phyloP scores from a whole-genome alignment of 1,140 invertebrate species.

The Leptonema lineaticorne region DNA sequence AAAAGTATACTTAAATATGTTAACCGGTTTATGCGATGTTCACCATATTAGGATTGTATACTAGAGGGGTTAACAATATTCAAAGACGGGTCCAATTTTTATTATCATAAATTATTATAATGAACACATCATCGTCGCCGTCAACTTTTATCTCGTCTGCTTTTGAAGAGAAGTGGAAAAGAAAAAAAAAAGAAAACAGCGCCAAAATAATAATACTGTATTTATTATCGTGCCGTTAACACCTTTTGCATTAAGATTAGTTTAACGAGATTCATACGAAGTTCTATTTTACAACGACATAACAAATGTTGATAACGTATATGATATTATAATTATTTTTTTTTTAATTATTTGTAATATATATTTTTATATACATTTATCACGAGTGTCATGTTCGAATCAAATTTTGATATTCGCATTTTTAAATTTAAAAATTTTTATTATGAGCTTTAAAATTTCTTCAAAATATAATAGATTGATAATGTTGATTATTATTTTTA shows the following conservation, averaged over 20 bases:
- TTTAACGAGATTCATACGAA: no score
- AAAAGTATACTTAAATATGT: slow-evolving; percentile 27
- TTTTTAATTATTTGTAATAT: no score
- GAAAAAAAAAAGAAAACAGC: no score
- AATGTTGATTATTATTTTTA: not conserved
- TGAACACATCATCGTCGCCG: slow-evolving; percentile 17
- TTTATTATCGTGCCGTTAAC: slow-evolving; percentile 7
- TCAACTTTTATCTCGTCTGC: slow-evolving; percentile 11
- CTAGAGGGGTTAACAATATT: slow-evolving; percentile 13
- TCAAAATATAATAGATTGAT: not conserved
- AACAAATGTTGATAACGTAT: no score
- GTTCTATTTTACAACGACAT: no score
- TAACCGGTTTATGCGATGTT: slow-evolving; percentile 18
- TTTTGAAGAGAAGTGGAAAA: slow-evolving; percentile 1
- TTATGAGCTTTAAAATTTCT: not conserved
- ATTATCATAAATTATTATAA: slow-evolving; percentile 20
- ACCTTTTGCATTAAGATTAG: slow-evolving; percentile 9
- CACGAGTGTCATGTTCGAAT: no score
- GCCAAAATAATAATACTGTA: no score
- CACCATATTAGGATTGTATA: slow-evolving; percentile 16
- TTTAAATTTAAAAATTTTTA: no score
- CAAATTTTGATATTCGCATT: no score
- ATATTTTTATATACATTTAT: no score
- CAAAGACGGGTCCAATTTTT: slow-evolving; percentile 6
- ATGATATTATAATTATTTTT: no score